Evolutionary conservation across 35 echinoderm and acorn worm species (phyloP).

Genomic region (Strongylocentrotus purpuratus): DNA sequence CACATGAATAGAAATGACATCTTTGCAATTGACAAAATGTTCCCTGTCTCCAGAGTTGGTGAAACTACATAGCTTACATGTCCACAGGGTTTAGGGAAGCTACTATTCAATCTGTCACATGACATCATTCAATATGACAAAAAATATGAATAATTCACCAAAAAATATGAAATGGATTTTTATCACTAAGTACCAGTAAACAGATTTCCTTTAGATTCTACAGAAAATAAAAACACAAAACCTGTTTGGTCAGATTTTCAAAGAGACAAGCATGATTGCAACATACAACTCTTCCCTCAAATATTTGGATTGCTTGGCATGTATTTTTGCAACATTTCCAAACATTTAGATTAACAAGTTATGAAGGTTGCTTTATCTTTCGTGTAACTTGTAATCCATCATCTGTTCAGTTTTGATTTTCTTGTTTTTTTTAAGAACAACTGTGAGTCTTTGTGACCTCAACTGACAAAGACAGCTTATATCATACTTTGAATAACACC

Average conservation of each 20-base stretch:
- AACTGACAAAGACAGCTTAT: background rate
- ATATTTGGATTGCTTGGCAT: background rate
- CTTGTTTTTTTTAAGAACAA: background rate
- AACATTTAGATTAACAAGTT: background rate
- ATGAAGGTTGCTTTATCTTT: background rate
- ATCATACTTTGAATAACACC: background rate
- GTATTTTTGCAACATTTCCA: background rate
- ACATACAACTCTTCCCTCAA: background rate
- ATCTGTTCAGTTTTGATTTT: background rate
- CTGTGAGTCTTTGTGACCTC: background rate
- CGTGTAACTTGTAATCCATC: background rate
- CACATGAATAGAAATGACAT: background rate
- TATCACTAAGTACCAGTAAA: background rate
- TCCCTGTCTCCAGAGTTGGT: background rate
- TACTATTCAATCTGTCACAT: slow-evolving; percentile 5
- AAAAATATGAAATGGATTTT: background rate
- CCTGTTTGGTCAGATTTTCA: background rate
- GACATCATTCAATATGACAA: background rate
- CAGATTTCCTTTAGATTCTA: background rate
- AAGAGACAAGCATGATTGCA: background rate
- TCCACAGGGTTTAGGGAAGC: background rate
- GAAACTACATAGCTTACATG: slow-evolving; percentile 17
- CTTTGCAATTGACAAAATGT: slow-evolving; percentile 12
- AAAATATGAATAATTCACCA: background rate
- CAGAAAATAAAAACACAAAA: background rate